Base-by-base conservation (phyloP, 2,888 invertebrate species). In the Polyploca ridens region DNA sequence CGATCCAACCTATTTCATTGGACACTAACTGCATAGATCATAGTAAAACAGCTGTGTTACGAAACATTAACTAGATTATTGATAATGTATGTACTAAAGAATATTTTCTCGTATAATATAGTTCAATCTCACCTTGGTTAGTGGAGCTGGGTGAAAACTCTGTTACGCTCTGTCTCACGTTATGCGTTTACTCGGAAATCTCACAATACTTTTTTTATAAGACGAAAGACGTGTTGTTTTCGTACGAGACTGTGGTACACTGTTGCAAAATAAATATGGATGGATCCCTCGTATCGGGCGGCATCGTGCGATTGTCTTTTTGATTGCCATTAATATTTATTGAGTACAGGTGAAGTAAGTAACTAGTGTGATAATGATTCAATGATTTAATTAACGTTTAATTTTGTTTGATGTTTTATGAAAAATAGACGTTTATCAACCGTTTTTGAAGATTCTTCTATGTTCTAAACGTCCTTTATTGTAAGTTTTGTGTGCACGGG, bases 71-170 rank as follows among this genome's bases (percentile, higher is more conserved):
- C 27, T 27, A 27, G 27, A 27, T 27, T 27, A 27, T 27, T 27
- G 27, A 2, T 46, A 11, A 16, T 7, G 13, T 44, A 44, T 13
- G 14, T 0, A 44, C 38, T 38, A 38, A 38, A 46, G 44, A 5
- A 1, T 49, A 16, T 49, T 16, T 49, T 16, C 10, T 19, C 16
- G 41, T 10, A 16, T 16, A n/a, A n/a, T 16, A n/a, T 60, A 58
- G 58, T 46, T 54, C 61, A 58, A 46, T 62, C 62, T 65, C 33
- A 65, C 65, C 49, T 62, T 38, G 54, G 35, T 38, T 33, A n/a
- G 35, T 35, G 65, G 65, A 63, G 57, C 62, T 62, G 63, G 65
- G 65, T 65, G 65, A 65, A 65, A 65, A 59, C 59, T 63, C 59
- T 62, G 58, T 63, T 65, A 38, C 59, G 65, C 33, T 65, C 33